phyloP scores from a whole-genome alignment of 2,113 vertebrate genomes.

The Forbesichthys agassizii region DNA sequence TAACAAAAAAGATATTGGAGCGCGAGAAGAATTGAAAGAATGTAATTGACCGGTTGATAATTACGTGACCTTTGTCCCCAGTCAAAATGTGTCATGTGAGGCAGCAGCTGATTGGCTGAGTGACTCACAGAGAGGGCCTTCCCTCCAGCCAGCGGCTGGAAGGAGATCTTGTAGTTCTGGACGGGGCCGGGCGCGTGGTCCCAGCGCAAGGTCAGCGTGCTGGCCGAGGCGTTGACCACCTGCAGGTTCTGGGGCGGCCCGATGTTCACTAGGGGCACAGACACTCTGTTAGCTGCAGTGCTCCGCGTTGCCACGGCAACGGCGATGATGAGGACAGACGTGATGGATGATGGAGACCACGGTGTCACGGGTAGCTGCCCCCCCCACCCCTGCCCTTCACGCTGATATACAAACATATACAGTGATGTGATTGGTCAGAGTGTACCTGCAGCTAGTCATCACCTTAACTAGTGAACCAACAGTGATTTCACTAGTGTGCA shows the following conservation, averaged over 20 bases:
- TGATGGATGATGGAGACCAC: not conserved
- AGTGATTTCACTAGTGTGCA: no score
- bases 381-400: no score
- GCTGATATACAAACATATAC: no score
- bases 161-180: conserved; percentile 86
- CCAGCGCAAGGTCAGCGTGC: conserved; percentile 88
- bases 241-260: conserved; percentile 88
- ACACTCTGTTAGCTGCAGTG: not conserved
- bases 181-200: conserved; percentile 87
- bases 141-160: conserved; percentile 78
- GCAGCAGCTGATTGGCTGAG: no score
- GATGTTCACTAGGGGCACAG: conserved; percentile 74
- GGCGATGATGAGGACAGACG: conserved; percentile 7
- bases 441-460: no score
- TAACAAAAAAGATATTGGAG: no score
- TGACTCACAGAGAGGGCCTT: conserved; percentile 79
- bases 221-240: conserved; percentile 89
- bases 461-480: no score
- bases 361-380: not conserved
- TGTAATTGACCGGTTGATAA: no score
- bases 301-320: not conserved
- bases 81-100: no score
- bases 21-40: no score
- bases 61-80: no score
- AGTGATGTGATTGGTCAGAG: no score